A percentile compares a stretch with the other conserved stretches of the same genome.
Conservation (phyloP, 2,113 vertebrate genomes). For the Elanus axillaris region DNA sequence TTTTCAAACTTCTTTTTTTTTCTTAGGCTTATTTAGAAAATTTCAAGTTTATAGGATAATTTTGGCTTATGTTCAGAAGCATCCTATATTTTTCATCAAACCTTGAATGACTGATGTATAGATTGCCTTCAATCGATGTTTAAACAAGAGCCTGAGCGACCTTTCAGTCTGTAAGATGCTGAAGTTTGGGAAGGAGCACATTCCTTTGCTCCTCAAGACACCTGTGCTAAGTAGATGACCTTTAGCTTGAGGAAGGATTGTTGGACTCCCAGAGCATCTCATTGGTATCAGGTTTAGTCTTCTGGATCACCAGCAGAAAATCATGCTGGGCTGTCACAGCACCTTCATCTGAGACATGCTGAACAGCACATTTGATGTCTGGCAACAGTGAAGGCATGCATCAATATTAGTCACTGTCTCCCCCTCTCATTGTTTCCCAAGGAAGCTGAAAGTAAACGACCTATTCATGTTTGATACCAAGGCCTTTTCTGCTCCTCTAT, state of each 20-base stretch:
- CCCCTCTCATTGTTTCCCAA: neutral
- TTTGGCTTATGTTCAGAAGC: neutral
- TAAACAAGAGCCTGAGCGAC: neutral
- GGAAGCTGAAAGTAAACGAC: neutral
- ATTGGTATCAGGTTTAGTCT: neutral
- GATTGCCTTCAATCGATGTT: neutral
- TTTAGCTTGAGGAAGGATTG: neutral
- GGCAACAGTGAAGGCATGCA: rapidly evolving
- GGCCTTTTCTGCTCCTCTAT: neutral
- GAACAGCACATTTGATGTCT: neutral
- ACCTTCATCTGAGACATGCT: neutral
- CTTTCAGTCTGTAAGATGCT: neutral
- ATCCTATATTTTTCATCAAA: neutral
- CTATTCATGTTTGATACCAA: neutral
- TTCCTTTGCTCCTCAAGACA: neutral
- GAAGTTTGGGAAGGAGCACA: neutral
- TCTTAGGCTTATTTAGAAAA: neutral
- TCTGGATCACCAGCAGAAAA: neutral
- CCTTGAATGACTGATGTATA: neutral
- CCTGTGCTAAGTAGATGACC: neutral
- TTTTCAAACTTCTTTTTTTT: neutral
- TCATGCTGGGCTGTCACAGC: neutral
- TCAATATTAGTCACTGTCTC: neutral
- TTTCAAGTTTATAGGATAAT: neutral
- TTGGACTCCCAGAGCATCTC: neutral